Evolutionary conservation across 2,113 vertebrate species (phyloP).

Genomic region (Cebidichthys violaceus): DNA sequence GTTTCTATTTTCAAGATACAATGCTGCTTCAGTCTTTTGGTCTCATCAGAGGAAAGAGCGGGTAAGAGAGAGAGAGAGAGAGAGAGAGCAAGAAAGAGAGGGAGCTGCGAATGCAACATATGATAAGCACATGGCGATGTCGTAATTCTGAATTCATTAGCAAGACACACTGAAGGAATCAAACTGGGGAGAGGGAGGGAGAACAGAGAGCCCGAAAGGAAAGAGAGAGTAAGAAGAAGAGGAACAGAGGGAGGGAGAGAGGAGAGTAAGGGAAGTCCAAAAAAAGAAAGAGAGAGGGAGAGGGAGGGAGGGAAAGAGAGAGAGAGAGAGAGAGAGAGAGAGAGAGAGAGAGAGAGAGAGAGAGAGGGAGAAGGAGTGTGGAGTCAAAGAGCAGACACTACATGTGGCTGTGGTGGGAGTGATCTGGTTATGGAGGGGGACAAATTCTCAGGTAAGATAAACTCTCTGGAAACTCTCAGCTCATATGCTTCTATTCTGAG

Average conservation of each 20-base stretch:
- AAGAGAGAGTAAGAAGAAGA: slow-evolving; percentile 63
- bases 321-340: neutral
- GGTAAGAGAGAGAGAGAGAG: slow-evolving; percentile 25
- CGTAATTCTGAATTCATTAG: slow-evolving; percentile 92
- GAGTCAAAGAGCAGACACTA: slow-evolving; percentile 83
- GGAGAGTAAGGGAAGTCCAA: slow-evolving; percentile 70
- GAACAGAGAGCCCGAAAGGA: slow-evolving; percentile 40
- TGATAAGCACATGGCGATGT: slow-evolving; percentile 97
- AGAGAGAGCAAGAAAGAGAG: slow-evolving; percentile 30
- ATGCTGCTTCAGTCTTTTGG: slow-evolving; percentile 88
- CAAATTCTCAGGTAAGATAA: slow-evolving; percentile 95
- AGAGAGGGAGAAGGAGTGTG: slow-evolving; percentile 51
- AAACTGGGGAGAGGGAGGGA: slow-evolving; percentile 77
- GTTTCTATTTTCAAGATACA: slow-evolving; percentile 87
- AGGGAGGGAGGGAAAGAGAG: slow-evolving; percentile 50
- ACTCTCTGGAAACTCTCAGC: slow-evolving; percentile 28
- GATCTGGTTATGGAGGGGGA: slow-evolving; percentile 92
- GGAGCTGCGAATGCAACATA: slow-evolving; percentile 81
- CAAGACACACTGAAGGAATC: slow-evolving; percentile 93
- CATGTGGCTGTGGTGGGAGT: slow-evolving; percentile 89
- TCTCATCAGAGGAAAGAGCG: slow-evolving; percentile 39
- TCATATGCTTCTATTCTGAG: slow-evolving; percentile 8
- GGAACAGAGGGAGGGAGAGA: slow-evolving; percentile 60
- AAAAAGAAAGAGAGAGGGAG: slow-evolving; percentile 61
- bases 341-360: slow-evolving; percentile 32